A percentile compares a stretch with the other conserved stretches of the same genome.
Conservation (phyloP, 2,113 vertebrate genomes). For the Ochotona princeps region DNA sequence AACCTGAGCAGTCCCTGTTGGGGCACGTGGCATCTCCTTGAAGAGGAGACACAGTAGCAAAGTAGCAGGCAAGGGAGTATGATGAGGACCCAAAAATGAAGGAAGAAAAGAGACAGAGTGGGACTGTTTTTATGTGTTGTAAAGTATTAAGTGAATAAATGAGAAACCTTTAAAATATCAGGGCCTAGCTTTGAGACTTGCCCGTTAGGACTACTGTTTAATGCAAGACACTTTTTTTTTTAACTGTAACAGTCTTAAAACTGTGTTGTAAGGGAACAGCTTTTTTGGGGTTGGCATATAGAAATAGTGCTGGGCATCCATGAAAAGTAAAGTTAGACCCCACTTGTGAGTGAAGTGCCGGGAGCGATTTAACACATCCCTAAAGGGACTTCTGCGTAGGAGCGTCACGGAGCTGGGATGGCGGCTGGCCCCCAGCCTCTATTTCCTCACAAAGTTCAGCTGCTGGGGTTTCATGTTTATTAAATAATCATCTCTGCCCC, state of each 20-base stretch:
- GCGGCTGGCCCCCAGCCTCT: not conserved
- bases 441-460: not conserved
- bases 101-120: not conserved
- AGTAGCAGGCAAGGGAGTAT: not conserved
- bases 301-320: not conserved
- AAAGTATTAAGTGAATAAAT: not conserved
- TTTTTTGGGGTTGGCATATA: not conserved
- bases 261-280: not conserved
- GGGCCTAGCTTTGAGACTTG: not conserved
- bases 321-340: not conserved
- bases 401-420: not conserved
- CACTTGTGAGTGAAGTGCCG: not conserved
- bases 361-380: not conserved
- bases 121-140: not conserved
- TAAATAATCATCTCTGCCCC: not conserved
- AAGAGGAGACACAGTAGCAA: not conserved
- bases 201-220: not conserved
- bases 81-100: not conserved
- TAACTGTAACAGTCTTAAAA: not conserved
- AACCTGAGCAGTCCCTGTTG: not conserved
- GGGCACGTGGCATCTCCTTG: not conserved
- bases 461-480: not conserved
- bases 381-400: not conserved
- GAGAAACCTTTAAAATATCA: not conserved
- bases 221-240: not conserved